Conservation (phyloP, 2,888 invertebrate species). For the Hetaerina titia region DNA sequence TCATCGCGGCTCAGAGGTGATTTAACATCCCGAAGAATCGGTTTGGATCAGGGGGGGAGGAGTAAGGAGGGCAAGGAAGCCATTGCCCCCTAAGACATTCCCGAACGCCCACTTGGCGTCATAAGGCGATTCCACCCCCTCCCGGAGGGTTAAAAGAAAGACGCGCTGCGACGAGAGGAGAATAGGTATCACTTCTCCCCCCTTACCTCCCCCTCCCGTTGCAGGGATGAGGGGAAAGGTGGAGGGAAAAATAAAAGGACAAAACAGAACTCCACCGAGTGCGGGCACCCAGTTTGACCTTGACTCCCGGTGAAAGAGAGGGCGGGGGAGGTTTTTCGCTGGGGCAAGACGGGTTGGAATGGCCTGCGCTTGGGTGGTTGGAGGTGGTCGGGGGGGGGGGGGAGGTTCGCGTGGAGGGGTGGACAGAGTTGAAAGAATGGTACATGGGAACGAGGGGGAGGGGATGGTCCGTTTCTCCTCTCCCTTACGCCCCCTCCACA, state of each 20-base stretch:
- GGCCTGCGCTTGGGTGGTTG: neutral
- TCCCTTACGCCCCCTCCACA: too few relatives aligned
- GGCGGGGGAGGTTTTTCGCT: neutral
- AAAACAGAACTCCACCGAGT: neutral
- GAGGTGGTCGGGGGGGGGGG: neutral
- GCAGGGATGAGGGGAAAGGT: neutral
- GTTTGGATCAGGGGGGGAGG: too few relatives aligned
- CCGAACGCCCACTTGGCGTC: neutral
- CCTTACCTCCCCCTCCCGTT: neutral
- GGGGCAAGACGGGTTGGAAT: neutral
- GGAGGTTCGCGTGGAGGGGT: neutral
- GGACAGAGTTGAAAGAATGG: neutral
- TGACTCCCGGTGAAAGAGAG: neutral
- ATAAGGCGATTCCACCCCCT: too few relatives aligned
- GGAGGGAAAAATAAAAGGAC: neutral
- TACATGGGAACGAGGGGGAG: neutral
- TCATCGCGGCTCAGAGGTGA: too few relatives aligned
- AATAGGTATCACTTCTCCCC: neutral
- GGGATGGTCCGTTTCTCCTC: too few relatives aligned
- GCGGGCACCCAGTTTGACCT: slow-evolving; percentile 63
- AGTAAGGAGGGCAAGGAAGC: too few relatives aligned
- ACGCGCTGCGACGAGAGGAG: neutral
- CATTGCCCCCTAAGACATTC: neutral
- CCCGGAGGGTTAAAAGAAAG: too few relatives aligned
- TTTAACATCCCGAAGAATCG: too few relatives aligned